phyloP scores from a whole-genome alignment of 1,140 invertebrate species.

The Pogonomyrmex californicus region DNA sequence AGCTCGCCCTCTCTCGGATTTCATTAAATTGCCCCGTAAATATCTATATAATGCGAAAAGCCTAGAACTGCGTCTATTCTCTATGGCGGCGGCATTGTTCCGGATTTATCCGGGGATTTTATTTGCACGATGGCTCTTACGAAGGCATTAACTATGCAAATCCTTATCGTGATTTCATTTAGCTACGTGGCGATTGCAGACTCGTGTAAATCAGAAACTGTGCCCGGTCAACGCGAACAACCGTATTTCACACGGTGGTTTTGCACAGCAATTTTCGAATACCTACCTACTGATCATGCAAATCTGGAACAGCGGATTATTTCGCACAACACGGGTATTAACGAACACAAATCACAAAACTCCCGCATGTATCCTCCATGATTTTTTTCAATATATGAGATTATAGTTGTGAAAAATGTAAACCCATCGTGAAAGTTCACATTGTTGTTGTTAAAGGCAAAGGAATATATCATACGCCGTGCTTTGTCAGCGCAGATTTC shows the following conservation, averaged over 20 bases:
- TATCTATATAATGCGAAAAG: conserved; percentile 22
- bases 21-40: background rate
- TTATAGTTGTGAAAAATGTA: background rate
- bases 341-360: background rate
- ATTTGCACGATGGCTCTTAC: background rate
- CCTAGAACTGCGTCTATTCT: conserved; percentile 1
- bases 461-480: background rate
- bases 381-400: background rate
- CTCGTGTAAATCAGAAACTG: conserved; percentile 6
- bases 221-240: background rate
- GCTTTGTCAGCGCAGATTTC: background rate
- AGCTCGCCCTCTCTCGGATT: conserved; percentile 1
- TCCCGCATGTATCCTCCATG: background rate
- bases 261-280: background rate
- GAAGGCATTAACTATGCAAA: conserved; percentile 34
- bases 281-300: background rate
- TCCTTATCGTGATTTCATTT: conserved; percentile 23
- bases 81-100: background rate
- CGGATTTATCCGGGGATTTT: conserved; percentile 25
- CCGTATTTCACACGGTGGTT: background rate
- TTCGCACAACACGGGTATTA: background rate
- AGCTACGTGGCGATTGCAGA: background rate
- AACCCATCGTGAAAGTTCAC: background rate
- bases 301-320: background rate
- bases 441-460: conserved; percentile 3